These are phyloP conservation scores for Catharus minimus DNA, from an alignment of 2,113 vertebrate species.

Conservation along the genomic window DNA sequence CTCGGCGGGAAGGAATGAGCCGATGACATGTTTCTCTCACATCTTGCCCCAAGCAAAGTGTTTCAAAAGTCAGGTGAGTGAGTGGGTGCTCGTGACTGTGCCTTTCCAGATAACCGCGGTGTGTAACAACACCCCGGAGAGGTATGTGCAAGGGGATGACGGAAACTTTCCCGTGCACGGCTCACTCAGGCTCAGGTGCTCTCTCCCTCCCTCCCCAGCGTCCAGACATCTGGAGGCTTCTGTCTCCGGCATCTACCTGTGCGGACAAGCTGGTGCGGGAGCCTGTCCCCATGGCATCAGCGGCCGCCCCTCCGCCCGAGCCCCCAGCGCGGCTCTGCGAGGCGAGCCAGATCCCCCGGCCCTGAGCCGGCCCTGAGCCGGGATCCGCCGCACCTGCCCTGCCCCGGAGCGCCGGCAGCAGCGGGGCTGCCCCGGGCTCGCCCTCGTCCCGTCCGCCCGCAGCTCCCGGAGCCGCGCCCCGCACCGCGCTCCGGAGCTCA, in stretches of 20 bases:
- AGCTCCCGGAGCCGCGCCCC: neutral
- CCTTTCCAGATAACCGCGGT: neutral
- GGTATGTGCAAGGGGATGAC: neutral
- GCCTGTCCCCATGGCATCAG: neutral
- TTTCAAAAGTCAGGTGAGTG: constrained; percentile 28
- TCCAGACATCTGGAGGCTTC: neutral
- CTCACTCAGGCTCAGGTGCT: neutral
- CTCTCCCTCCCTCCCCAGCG: neutral
- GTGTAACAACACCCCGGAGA: neutral
- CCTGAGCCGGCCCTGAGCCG: neutral
- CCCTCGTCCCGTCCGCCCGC: neutral
- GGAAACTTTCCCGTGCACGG: neutral
- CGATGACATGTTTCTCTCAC: neutral
- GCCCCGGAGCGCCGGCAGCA: neutral
- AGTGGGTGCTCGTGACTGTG: neutral
- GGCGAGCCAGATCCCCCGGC: neutral
- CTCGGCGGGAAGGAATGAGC: neutral
- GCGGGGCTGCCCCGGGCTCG: neutral
- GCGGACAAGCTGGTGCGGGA: neutral
- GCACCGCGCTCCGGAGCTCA: neutral
- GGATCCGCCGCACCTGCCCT: neutral
- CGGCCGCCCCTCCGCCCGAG: neutral
- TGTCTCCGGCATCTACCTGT: neutral
- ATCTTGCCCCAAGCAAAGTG: neutral
- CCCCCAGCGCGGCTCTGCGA: neutral